Conservation (phyloP, 2,797 vertebrate genomes). For the Huso huso region DNA sequence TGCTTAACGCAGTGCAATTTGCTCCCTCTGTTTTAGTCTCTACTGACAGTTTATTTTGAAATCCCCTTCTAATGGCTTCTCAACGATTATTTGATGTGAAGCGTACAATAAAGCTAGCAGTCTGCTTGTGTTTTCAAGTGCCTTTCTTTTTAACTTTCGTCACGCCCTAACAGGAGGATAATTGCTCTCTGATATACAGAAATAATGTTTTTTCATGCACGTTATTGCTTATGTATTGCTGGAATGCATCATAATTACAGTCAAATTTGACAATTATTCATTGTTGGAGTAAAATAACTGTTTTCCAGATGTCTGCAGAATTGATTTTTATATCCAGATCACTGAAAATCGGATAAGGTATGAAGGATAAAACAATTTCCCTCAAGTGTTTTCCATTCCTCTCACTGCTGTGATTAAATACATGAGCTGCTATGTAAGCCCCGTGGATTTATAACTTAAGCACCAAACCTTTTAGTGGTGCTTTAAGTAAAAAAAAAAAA, state of each 20-base stretch:
- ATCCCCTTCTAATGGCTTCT: not conserved
- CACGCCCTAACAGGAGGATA: not conserved
- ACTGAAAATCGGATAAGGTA: not conserved
- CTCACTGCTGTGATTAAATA: not conserved
- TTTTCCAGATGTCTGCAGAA: not conserved
- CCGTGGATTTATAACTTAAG: not conserved
- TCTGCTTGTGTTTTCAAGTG: not conserved
- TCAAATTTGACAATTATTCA: not conserved
- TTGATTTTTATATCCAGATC: slow-evolving; percentile 1
- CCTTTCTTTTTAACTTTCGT: not conserved
- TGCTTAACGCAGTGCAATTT: no score
- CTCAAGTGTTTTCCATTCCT: slow-evolving; percentile 3
- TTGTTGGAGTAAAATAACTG: no score
- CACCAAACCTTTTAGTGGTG: not conserved
- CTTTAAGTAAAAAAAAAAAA: no score
- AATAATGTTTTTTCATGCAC: not conserved
- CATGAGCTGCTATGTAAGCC: slow-evolving; percentile 1
- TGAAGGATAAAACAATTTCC: slow-evolving; percentile 1
- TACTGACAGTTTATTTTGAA: not conserved
- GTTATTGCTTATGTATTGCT: not conserved
- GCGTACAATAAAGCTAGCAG: not conserved
- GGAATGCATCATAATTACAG: not conserved
- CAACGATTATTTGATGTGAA: not conserved
- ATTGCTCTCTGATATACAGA: not conserved
- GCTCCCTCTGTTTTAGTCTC: no score